Evolutionary conservation across 2,797 vertebrate genomes (phyloP), one percentile per base, ranked within the genome.

Genomic region (Huso huso): DNA sequence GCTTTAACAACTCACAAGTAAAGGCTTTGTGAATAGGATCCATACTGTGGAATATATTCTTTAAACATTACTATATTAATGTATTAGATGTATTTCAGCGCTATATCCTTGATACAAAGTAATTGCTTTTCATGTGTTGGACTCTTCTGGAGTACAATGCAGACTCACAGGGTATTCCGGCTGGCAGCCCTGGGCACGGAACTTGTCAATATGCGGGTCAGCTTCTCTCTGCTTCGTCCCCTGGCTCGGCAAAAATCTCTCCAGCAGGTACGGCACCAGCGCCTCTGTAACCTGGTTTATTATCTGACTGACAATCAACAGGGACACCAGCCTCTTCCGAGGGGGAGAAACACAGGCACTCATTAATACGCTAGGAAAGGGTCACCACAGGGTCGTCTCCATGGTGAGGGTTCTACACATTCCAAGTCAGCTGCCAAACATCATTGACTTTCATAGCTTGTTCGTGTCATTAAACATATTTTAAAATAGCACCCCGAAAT

Each of bases 281-380:
- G 90, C 78, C 71, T 93, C 91, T 1, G 86, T 89, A 68, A 85
- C 78, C 81, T 93, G 91, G 77, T 87, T 90, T 10, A 93, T 73
- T 71, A 89, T 51, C 83, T 93, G 91, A 58, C 78, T 79, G 13
- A 90, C 68, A 10, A 93, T 83, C 71, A 93, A 83, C 77, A 92
- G 68, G 11, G 91, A 91, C 0, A 86, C 83, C 61, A 93, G 77
- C 12, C 90, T 86, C 91, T 93, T 62, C 4, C 69, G 12, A 70
- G 4, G 6, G 4, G 48, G 13, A 63, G 50, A 55, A 6, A 48
- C 10, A 51, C 37, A 37, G 37, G 37, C 37, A 37, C 5, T 37
- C 5, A 37, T 37, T 37, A 37, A 37, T 37, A 37, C 37, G 37
- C 5, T 37, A 37, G 37, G 5, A 37, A 37, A 37, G 3, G 5